These are phyloP conservation scores for Diprion similis DNA, from an alignment of 1,140 invertebrate species.

Conservation along the genomic window DNA sequence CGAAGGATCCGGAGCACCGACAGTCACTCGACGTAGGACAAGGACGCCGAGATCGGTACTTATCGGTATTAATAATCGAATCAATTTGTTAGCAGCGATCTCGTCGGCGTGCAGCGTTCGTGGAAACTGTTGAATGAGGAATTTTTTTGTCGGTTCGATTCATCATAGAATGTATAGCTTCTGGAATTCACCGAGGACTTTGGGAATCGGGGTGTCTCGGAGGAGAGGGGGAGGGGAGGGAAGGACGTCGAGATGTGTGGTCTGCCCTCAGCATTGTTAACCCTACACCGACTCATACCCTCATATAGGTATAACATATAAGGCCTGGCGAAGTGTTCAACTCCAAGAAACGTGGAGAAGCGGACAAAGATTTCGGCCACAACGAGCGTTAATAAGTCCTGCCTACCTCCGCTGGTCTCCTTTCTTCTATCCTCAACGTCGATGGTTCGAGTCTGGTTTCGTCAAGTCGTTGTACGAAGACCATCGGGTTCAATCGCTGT, in stretches of 20 bases:
- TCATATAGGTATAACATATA: background rate
- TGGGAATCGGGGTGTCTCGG: slow-evolving; percentile 8
- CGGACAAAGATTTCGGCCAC: slow-evolving; percentile 43
- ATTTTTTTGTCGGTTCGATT: slow-evolving; percentile 46
- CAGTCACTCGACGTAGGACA: too few species aligned
- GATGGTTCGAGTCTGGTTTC: background rate
- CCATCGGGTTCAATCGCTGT: too few species aligned
- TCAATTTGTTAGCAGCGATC: slow-evolving; percentile 16
- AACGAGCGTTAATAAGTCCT: slow-evolving; percentile 32
- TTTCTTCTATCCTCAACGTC: background rate
- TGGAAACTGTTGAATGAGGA: slow-evolving; percentile 35
- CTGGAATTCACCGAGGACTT: slow-evolving; percentile 50
- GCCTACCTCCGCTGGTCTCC: background rate
- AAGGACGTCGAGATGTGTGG: slow-evolving; percentile 52
- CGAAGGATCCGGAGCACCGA: too few species aligned
- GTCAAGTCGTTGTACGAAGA: too few species aligned
- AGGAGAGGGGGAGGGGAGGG: slow-evolving; percentile 27
- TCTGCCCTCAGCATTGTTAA: slow-evolving; percentile 40
- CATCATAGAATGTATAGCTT: slow-evolving; percentile 60
- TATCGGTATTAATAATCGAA: slow-evolving; percentile 15
- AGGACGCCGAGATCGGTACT: too few species aligned
- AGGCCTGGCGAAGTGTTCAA: background rate
- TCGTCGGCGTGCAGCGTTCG: slow-evolving; percentile 34
- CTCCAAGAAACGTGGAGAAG: slow-evolving; percentile 36
- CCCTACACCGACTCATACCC: slow-evolving; percentile 16